phyloP scores from a whole-genome alignment of 2,797 vertebrate genomes.

The Sebastes diaconus region DNA sequence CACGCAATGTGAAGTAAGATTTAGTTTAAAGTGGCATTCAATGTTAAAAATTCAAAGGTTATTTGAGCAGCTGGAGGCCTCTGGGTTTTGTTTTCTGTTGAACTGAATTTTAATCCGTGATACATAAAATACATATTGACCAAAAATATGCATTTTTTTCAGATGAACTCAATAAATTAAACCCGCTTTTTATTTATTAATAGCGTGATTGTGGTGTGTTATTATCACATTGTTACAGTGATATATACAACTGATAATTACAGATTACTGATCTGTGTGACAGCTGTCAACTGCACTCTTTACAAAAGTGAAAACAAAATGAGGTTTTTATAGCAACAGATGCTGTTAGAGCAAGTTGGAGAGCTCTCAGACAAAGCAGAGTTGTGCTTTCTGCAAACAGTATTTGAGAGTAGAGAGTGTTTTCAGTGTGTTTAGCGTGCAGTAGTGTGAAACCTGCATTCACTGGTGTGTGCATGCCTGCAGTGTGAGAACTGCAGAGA shows the following conservation, averaged over 20 bases:
- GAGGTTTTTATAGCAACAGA: background rate
- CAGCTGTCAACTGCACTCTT: conserved; percentile 20
- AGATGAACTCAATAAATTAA: background rate
- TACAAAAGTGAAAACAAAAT: background rate
- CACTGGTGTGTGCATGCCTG: background rate
- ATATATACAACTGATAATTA: background rate
- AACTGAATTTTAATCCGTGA: background rate
- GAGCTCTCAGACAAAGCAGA: conserved; percentile 35
- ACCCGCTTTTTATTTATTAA: background rate
- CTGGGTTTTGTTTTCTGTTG: background rate
- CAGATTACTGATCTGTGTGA: background rate
- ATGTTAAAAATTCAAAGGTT: background rate
- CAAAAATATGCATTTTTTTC: background rate
- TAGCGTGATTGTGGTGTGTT: background rate
- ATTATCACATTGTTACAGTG: background rate
- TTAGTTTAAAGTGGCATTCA: background rate
- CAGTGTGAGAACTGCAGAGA: conserved; percentile 4
- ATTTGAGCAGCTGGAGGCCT: conserved; percentile 1
- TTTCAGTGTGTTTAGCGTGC: conserved; percentile 1
- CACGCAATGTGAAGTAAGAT: background rate
- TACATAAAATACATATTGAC: background rate
- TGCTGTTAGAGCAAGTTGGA: background rate
- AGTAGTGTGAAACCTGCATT: background rate
- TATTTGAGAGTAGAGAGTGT: background rate
- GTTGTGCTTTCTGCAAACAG: background rate